Conservation (phyloP, 2,113 vertebrate genomes). For the Triplophysa rosa region DNA sequence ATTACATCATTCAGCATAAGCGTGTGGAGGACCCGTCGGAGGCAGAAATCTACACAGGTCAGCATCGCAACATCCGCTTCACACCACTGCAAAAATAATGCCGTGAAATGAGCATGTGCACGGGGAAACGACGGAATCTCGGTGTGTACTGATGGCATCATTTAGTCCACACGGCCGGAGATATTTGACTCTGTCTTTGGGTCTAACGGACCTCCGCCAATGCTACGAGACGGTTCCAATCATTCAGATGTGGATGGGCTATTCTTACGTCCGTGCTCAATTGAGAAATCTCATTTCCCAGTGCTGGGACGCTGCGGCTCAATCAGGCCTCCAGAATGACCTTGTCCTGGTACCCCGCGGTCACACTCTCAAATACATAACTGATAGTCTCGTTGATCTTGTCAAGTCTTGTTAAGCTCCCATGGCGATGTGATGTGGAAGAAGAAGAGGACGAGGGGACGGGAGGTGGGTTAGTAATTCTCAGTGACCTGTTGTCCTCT, state of each 20-base stretch:
- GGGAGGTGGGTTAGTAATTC: slow-evolving; percentile 51
- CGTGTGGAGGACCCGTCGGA: slow-evolving; percentile 93
- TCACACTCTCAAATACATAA: slow-evolving; percentile 6
- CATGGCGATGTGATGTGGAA: slow-evolving; percentile 34
- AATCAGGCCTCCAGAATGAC: slow-evolving; percentile 17
- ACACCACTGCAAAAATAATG: neutral
- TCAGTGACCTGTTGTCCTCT: slow-evolving; percentile 43
- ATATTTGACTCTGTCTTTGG: neutral
- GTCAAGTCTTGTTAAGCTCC: slow-evolving; percentile 45
- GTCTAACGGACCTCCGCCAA: neutral
- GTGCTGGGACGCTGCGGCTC: slow-evolving; percentile 47
- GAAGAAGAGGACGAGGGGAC: slow-evolving; percentile 26
- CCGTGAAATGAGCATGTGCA: too few species aligned
- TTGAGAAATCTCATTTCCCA: slow-evolving; percentile 48
- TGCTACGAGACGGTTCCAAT: neutral
- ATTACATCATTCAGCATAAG: slow-evolving; percentile 96
- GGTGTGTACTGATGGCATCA: neutral
- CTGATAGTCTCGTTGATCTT: slow-evolving; percentile 48
- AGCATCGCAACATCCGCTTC: slow-evolving; percentile 3
- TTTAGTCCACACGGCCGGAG: neutral
- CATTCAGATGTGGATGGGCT: slow-evolving; percentile 10
- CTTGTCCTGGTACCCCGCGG: slow-evolving; percentile 26
- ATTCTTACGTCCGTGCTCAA: slow-evolving; percentile 42
- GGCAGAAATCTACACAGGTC: slow-evolving; percentile 95
- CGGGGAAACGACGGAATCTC: neutral